Conservation (phyloP, 2,888 invertebrate species). For the Lordiphosa andalusiaca region DNA sequence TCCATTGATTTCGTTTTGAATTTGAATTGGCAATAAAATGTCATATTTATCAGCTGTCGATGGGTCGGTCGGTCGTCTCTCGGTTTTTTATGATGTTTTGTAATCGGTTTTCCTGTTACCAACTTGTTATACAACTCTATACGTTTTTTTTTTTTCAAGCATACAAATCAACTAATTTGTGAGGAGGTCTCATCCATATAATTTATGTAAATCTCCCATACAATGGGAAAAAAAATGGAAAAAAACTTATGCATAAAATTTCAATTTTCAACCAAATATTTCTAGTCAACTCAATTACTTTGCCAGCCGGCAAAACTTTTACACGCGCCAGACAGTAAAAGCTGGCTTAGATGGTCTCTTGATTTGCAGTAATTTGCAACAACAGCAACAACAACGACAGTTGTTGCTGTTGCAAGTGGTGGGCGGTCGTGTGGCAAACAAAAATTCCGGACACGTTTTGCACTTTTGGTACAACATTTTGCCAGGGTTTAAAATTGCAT, state of each 20-base stretch:
- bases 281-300: not conserved
- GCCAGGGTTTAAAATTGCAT: slow-evolving; percentile 35
- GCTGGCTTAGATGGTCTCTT: slow-evolving; percentile 20
- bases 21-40: slow-evolving; percentile 68
- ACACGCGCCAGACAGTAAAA: too few species aligned
- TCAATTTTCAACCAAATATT: slow-evolving; percentile 50
- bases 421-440: slow-evolving; percentile 1
- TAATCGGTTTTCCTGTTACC: slow-evolving; percentile 47
- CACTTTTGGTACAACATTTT: slow-evolving; percentile 10
- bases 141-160: slow-evolving; percentile 58
- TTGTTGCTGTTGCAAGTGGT: slow-evolving; percentile 1
- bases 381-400: too few species aligned
- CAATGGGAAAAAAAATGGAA: not conserved
- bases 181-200: slow-evolving; percentile 40
- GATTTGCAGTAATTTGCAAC: slow-evolving; percentile 52
- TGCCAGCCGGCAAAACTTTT: too few species aligned
- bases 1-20: slow-evolving; percentile 38
- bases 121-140: slow-evolving; percentile 71
- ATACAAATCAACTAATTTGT: slow-evolving; percentile 68
- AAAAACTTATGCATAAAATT: slow-evolving; percentile 62
- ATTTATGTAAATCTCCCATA: slow-evolving; percentile 61
- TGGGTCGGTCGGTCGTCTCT: slow-evolving; percentile 18
- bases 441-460: slow-evolving; percentile 56
- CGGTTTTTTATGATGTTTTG: not conserved
- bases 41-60: slow-evolving; percentile 65